These are phyloP conservation scores for Sebastes kiyomatsui DNA, from an alignment of 2,797 vertebrate species.

Conservation along the genomic window DNA sequence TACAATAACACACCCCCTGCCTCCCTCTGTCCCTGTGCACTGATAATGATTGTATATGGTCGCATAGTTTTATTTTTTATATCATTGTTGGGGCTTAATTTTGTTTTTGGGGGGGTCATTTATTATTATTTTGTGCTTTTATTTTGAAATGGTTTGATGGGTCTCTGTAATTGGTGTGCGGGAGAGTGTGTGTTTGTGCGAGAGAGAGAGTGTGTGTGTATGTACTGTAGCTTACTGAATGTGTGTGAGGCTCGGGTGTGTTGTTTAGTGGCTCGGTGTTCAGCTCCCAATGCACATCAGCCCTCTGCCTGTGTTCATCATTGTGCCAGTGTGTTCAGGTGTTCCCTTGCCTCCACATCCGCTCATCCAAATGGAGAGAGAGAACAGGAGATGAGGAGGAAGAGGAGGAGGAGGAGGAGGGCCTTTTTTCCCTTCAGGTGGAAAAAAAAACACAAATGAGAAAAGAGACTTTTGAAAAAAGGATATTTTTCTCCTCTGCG, in stretches of 20 bases:
- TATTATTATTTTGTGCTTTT: constrained; percentile 38
- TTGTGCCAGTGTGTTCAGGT: constrained; percentile 68
- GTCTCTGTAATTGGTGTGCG: not conserved
- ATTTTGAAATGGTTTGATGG: constrained; percentile 17
- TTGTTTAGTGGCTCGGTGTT: constrained; percentile 35
- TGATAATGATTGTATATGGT: constrained; percentile 68
- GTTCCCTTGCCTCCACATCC: constrained; percentile 47
- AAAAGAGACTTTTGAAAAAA: constrained; percentile 62
- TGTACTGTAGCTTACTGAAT: constrained; percentile 4
- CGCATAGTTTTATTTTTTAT: constrained; percentile 61
- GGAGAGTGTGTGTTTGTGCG: not conserved
- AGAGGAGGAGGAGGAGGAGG: constrained; percentile 12
- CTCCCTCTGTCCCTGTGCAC: constrained; percentile 55
- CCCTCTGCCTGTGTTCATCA: constrained; percentile 49
- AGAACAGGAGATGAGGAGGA: constrained; percentile 5
- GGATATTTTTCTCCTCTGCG: constrained; percentile 73
- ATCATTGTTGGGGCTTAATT: constrained; percentile 27
- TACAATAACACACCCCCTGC: constrained; percentile 22
- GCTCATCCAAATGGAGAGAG: constrained; percentile 36
- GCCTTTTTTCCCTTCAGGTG: constrained; percentile 28
- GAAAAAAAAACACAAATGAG: constrained; percentile 26
- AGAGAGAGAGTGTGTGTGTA: not conserved
- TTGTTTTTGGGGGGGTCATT: constrained; percentile 8
- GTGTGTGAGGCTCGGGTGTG: constrained; percentile 1
- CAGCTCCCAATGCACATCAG: constrained; percentile 32